phyloP scores from a whole-genome alignment of 2,888 invertebrate genomes.

The Nomada flava region DNA sequence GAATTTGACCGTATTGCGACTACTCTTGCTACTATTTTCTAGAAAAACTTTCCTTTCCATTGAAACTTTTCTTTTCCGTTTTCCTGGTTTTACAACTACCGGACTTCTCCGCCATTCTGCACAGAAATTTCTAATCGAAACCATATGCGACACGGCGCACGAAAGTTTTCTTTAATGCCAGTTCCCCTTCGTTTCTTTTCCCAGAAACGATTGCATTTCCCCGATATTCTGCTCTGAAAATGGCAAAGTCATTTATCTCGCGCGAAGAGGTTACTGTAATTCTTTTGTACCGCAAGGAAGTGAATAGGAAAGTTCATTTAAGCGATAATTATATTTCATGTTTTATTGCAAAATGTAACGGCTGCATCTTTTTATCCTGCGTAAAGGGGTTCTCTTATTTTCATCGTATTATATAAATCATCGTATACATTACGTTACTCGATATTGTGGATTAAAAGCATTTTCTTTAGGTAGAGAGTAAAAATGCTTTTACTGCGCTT shows the following conservation, averaged over 20 bases:
- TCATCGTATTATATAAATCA: too few species aligned
- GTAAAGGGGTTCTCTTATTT: background rate
- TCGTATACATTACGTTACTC: too few species aligned
- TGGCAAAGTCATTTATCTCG: background rate
- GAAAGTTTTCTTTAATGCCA: slow-evolving; percentile 3
- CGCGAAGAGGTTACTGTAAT: background rate
- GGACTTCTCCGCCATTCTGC: background rate
- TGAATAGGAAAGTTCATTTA: slow-evolving; percentile 13
- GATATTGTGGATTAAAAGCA: too few species aligned
- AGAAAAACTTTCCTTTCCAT: slow-evolving; percentile 2
- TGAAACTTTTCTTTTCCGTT: slow-evolving; percentile 13
- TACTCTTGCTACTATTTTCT: background rate
- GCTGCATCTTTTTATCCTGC: background rate
- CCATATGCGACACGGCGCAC: background rate
- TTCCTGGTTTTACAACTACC: background rate
- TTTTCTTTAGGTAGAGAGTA: background rate
- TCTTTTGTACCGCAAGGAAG: background rate
- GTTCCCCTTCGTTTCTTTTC: slow-evolving; percentile 1
- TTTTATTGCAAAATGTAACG: background rate
- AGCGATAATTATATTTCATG: slow-evolving; percentile 7
- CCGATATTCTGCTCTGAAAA: background rate
- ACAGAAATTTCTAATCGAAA: slow-evolving; percentile 42
- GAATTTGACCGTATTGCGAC: background rate
- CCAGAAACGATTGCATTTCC: background rate
- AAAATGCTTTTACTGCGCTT: background rate